A percentile compares a stretch with the other conserved stretches of the same genome.
Evolutionary conservation across 37 sponge, comb jelly and placozoan species (phyloP).

Genomic region (Tethya wilhelma): DNA sequence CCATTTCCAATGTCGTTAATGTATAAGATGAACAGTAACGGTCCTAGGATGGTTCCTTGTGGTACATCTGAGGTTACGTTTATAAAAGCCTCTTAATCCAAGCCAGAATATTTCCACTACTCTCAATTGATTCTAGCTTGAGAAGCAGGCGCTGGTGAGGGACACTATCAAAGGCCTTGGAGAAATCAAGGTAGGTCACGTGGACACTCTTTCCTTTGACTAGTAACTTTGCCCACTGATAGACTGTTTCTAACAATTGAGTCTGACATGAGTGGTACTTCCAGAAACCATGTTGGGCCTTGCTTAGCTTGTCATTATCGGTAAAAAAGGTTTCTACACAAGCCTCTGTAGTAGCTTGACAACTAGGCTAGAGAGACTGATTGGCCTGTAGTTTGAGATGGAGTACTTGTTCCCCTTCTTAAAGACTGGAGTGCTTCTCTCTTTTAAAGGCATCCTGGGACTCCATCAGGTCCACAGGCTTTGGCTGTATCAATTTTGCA

Average conservation of each 20-base stretch:
- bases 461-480: conserved; percentile 41
- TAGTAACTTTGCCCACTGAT: conserved; percentile 26
- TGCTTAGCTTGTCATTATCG: conserved; percentile 4
- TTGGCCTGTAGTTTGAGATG: conserved; percentile 34
- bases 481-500: conserved; percentile 24
- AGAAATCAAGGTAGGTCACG: conserved; percentile 37
- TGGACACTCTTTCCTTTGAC: conserved; percentile 12
- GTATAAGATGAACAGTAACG: conserved; percentile 38
- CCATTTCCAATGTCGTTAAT: conserved; percentile 24
- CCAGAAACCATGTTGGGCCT: conserved; percentile 28
- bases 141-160: conserved; percentile 23
- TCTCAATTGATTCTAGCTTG: conserved; percentile 21
- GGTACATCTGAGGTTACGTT: conserved; percentile 22
- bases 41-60: conserved; percentile 42
- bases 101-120: not conserved
- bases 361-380: conserved; percentile 31
- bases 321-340: conserved; percentile 12
- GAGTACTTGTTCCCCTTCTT: conserved; percentile 52
- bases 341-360: conserved; percentile 21
- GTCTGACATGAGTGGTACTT: conserved; percentile 34
- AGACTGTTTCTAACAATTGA: conserved; percentile 28
- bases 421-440: conserved; percentile 35
- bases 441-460: conserved; percentile 30
- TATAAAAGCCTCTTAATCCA: conserved; percentile 8
- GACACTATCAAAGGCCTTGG: conserved; percentile 41